Conservation (phyloP, 1,140 invertebrate species). For the Papilio xuthus region DNA sequence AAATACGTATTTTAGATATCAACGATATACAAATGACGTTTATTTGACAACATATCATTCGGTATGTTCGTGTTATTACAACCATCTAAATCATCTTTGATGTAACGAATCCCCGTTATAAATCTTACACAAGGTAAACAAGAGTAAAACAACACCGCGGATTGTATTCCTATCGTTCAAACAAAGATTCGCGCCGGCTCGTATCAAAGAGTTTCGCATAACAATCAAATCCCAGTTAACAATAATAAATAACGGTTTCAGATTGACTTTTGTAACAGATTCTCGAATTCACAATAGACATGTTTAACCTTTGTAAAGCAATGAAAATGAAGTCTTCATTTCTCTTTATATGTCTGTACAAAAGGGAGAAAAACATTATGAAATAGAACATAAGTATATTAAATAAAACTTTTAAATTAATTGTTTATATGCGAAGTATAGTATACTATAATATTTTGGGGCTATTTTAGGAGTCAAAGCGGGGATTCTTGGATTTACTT, state of each 20-base stretch:
- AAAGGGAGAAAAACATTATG: no score
- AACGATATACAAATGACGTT: neutral
- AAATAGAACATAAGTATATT: no score
- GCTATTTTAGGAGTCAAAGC: no score
- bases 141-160: constrained; percentile 14
- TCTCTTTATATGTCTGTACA: neutral
- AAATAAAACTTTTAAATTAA: no score
- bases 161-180: constrained; percentile 30
- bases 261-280: constrained; percentile 18
- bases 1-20: neutral
- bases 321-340: neutral
- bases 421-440: no score
- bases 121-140: constrained; percentile 27
- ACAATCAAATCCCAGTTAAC: constrained; percentile 25
- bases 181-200: constrained; percentile 1
- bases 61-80: constrained; percentile 1
- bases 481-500: no score
- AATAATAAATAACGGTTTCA: constrained; percentile 22
- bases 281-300: neutral
- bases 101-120: constrained; percentile 22
- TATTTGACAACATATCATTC: constrained; percentile 32
- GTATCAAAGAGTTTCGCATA: constrained; percentile 35
- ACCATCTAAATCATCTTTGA: constrained; percentile 34
- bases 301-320: neutral
- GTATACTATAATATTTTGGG: no score